Percentiles rank a stretch among this genome's conserved stretches.
phyloP scores from a whole-genome alignment of 2,888 invertebrate species.

The Theretra japonica region DNA sequence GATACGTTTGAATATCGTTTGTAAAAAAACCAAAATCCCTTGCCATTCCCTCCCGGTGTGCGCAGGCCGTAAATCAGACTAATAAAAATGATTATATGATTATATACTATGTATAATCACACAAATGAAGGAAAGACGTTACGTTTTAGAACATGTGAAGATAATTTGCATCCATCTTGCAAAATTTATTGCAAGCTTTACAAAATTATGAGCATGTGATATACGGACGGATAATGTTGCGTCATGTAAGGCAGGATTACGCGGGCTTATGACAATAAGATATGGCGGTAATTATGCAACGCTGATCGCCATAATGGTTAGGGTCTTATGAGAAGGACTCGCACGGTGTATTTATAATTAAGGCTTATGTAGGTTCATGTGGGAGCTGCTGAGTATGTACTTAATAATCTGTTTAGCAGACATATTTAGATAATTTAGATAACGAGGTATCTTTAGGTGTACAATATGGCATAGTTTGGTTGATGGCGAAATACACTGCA shows the following conservation, averaged over 20 bases:
- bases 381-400: background rate
- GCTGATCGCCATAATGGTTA: conserved; percentile 10
- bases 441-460: no score
- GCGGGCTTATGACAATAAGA: conserved; percentile 17
- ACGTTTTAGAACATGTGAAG: background rate
- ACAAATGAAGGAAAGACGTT: no score
- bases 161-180: background rate
- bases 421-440: no score
- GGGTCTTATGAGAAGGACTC: background rate
- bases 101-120: no score
- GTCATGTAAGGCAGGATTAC: conserved; percentile 3
- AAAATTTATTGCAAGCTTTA: background rate
- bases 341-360: background rate
- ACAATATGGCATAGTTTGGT: no score
- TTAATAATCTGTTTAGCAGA: background rate
- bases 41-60: no score
- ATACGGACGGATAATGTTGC: background rate
- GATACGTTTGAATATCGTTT: no score
- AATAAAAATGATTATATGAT: no score
- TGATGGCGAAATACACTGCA: no score
- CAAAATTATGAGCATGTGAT: background rate
- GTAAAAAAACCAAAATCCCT: no score
- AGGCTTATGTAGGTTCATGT: background rate
- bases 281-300: conserved; percentile 16
- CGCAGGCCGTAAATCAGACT: no score